These are phyloP conservation scores for Saccostrea glomerata DNA, from an alignment of 1,140 invertebrate species.

Conservation along the genomic window DNA sequence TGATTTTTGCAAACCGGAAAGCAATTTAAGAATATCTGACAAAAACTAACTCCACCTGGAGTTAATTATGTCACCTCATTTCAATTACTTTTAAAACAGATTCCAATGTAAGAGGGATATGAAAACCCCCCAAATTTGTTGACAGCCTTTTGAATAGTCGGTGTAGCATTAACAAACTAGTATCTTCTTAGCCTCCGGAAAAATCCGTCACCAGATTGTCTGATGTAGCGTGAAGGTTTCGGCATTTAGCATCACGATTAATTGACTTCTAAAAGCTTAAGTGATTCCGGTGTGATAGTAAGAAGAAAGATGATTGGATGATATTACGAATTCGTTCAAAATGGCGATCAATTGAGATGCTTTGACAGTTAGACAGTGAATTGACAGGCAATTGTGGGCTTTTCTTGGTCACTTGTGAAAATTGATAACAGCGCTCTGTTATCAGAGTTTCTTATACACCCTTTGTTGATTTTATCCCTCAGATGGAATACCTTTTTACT, in stretches of 20 bases:
- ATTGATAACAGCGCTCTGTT: constrained; percentile 16
- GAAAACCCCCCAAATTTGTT: constrained; percentile 6
- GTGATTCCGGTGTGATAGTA: constrained; percentile 1
- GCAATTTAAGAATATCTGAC: not conserved
- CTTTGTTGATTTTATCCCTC: not conserved
- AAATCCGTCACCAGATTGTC: not conserved
- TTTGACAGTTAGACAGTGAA: constrained; percentile 25
- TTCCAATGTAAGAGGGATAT: constrained; percentile 2
- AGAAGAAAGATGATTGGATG: constrained; percentile 4
- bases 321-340: constrained; percentile 26
- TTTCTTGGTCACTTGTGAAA: constrained; percentile 31
- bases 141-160: constrained; percentile 8
- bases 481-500: constrained; percentile 17
- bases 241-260: constrained; percentile 32
- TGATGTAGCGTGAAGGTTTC: constrained; percentile 38
- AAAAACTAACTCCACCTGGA: constrained; percentile 32
- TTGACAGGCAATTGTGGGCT: constrained; percentile 21
- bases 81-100: constrained; percentile 35
- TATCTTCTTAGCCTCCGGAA: not conserved
- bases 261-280: constrained; percentile 44
- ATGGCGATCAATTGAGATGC: not conserved
- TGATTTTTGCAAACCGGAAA: not conserved
- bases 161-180: constrained; percentile 11
- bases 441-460: not conserved
- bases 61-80: constrained; percentile 41